These are phyloP conservation scores for Orthosia gracilis DNA, from an alignment of 2,888 invertebrate species.

Conservation along the genomic window DNA sequence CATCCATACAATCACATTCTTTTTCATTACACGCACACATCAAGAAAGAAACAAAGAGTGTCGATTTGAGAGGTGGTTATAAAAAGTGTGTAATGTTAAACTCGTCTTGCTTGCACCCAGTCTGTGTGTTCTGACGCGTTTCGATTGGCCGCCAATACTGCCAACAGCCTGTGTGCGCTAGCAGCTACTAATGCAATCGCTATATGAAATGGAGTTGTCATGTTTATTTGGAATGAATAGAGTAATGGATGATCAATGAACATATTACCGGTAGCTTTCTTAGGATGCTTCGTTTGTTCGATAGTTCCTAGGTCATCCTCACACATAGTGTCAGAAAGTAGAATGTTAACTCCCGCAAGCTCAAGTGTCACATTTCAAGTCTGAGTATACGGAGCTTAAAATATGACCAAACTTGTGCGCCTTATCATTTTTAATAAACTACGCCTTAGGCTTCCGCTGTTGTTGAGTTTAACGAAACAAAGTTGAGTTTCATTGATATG, in stretches of 20 bases:
- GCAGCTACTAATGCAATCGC: neutral
- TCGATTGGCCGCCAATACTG: neutral
- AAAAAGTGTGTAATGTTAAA: conserved; percentile 1
- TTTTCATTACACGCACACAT: conserved; percentile 12
- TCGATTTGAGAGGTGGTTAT: neutral
- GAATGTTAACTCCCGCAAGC: conserved; percentile 70
- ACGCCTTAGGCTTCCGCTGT: conserved; percentile 80
- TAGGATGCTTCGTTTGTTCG: conserved; percentile 68
- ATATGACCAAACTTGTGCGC: conserved; percentile 77
- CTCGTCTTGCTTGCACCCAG: conserved; percentile 6
- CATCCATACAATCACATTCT: conserved; percentile 45
- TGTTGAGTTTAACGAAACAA: conserved; percentile 58
- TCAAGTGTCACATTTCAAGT: conserved; percentile 80
- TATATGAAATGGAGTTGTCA: conserved; percentile 42
- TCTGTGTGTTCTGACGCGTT: neutral
- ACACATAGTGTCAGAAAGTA: conserved; percentile 70
- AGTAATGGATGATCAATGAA: conserved; percentile 42
- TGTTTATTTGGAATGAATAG: conserved; percentile 53
- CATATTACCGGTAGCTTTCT: conserved; percentile 25
- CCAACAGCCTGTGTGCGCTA: neutral
- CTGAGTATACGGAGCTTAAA: conserved; percentile 72
- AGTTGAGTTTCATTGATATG: conserved; percentile 72
- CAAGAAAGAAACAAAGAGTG: no score
- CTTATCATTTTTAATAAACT: conserved; percentile 66
- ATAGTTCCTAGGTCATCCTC: conserved; percentile 59